Evolutionary conservation across 2,888 invertebrate species (phyloP).

Genomic region (Tetheella fluctuosa): DNA sequence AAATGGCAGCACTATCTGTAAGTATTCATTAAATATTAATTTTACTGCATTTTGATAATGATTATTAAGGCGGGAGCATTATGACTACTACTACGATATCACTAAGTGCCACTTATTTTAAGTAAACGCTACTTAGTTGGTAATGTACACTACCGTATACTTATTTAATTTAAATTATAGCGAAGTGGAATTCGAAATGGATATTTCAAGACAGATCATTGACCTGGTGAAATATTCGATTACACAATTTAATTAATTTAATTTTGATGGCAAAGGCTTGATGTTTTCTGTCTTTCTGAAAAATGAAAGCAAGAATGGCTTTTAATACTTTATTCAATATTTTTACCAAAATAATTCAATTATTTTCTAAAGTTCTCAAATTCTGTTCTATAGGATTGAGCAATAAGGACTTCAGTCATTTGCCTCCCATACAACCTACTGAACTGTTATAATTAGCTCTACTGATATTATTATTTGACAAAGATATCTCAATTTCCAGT

Average conservation of each 20-base stretch:
- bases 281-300: not conserved
- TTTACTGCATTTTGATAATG: conserved; percentile 50
- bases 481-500: not conserved
- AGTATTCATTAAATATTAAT: conserved; percentile 48
- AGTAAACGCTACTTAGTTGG: conserved; percentile 63
- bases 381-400: too few species aligned
- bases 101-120: conserved; percentile 70
- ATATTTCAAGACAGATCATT: not conserved
- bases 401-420: too few species aligned
- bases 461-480: not conserved
- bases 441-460: too few species aligned
- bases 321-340: too few species aligned
- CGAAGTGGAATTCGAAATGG: conserved; percentile 32
- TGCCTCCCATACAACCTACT: too few species aligned
- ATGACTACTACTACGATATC: conserved; percentile 56
- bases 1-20: conserved; percentile 22
- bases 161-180: conserved; percentile 55
- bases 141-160: conserved; percentile 48
- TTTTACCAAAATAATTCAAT: too few species aligned
- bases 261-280: not conserved
- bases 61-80: conserved; percentile 39
- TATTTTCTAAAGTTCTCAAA: too few species aligned
- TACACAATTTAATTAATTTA: not conserved
- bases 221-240: not conserved
- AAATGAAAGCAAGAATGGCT: not conserved